Percentiles rank a stretch among this genome's conserved stretches.
phyloP scores from a whole-genome alignment of 1,140 invertebrate species.

The Magallana ariakensis region DNA sequence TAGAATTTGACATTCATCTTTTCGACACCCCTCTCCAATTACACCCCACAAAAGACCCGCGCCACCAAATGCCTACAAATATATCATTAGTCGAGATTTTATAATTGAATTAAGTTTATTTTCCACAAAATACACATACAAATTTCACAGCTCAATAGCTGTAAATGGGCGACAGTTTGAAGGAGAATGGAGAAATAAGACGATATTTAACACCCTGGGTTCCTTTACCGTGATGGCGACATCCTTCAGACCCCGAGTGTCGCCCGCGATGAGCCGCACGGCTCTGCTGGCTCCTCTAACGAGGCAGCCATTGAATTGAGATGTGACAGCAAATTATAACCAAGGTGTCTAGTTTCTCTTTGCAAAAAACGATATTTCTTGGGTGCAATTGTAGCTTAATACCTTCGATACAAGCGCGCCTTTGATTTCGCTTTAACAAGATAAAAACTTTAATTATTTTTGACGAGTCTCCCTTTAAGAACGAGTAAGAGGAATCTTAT shows the following conservation, averaged over 20 bases:
- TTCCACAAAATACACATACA: constrained; percentile 36
- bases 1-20: constrained; percentile 33
- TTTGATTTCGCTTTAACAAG: constrained; percentile 31
- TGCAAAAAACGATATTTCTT: not conserved
- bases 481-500: not conserved
- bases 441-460: constrained; percentile 33
- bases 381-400: constrained; percentile 13
- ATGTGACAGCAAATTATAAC: constrained; percentile 4
- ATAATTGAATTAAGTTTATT: constrained; percentile 38
- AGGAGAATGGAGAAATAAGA: constrained; percentile 29
- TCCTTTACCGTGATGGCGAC: constrained; percentile 1
- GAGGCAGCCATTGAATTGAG: constrained; percentile 24
- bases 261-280: constrained; percentile 1
- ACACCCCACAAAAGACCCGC: constrained; percentile 7
- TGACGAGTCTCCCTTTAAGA: not conserved
- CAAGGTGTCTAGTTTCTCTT: constrained; percentile 16
- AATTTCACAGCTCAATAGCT: constrained; percentile 27
- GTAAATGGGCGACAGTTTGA: constrained; percentile 10
- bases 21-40: constrained; percentile 31
- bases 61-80: constrained; percentile 26
- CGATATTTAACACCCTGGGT: constrained; percentile 24
- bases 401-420: constrained; percentile 23
- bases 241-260: not conserved
- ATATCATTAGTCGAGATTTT: constrained; percentile 36
- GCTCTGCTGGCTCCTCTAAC: not conserved